phyloP scores from a whole-genome alignment of 2,113 vertebrate species.

The Menura novaehollandiae region DNA sequence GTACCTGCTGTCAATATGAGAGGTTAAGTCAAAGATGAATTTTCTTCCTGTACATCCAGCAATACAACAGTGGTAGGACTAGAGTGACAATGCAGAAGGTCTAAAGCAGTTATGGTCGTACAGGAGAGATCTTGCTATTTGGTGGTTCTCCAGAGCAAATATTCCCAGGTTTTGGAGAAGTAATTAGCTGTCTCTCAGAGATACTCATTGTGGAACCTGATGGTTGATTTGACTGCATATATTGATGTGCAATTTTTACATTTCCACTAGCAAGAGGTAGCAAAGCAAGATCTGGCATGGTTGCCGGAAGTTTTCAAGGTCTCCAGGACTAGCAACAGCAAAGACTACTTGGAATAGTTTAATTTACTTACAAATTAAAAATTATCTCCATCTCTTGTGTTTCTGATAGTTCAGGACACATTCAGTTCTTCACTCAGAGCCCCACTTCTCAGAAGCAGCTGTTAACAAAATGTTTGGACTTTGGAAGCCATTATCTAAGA shows the following conservation, averaged over 20 bases:
- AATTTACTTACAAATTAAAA: neutral
- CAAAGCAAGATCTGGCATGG: neutral
- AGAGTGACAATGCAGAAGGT: neutral
- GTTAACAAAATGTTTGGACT: neutral
- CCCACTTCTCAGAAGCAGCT: neutral
- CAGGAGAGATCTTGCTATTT: neutral
- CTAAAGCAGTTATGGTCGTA: neutral
- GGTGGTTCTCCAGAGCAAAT: neutral
- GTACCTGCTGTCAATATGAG: neutral
- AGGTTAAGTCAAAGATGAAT: neutral
- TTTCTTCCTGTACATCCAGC: neutral
- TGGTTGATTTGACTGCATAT: neutral
- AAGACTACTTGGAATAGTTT: neutral
- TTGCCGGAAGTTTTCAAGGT: neutral
- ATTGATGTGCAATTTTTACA: neutral
- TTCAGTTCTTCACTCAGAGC: neutral
- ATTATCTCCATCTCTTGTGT: neutral
- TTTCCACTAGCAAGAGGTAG: neutral
- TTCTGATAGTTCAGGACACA: neutral
- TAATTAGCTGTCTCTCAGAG: neutral
- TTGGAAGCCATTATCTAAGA: neutral
- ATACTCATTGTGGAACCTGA: neutral
- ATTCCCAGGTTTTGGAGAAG: neutral
- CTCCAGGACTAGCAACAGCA: neutral
- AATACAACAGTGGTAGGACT: neutral